phyloP scores from a whole-genome alignment of 1,140 invertebrate species.

The Zaprionus tsacasi region DNA sequence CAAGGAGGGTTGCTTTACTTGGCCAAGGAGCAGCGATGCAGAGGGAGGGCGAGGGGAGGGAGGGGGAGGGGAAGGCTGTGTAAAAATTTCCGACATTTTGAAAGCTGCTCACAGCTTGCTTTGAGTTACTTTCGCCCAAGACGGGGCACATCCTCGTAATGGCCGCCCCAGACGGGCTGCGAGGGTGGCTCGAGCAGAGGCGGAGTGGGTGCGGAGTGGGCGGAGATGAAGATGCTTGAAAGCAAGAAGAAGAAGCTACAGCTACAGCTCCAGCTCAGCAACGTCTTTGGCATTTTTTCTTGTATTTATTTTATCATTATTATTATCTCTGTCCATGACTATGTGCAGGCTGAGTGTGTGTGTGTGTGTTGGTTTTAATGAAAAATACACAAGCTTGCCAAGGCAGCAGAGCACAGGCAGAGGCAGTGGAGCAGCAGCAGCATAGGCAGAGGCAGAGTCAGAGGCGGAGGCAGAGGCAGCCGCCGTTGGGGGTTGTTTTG shows the following conservation, averaged over 20 bases:
- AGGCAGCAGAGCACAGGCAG: conserved; percentile 5
- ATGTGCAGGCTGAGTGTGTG: conserved; percentile 48
- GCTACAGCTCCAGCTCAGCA: background rate
- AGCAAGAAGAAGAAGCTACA: conserved; percentile 1
- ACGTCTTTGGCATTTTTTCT: conserved; percentile 59
- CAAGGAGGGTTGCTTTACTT: background rate
- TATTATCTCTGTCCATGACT: conserved; percentile 80
- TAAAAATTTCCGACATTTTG: conserved; percentile 80
- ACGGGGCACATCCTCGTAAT: conserved; percentile 12
- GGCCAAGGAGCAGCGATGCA: background rate
- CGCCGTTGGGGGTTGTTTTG: conserved; percentile 67
- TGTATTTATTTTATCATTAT: conserved; percentile 82
- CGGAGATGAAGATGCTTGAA: background rate
- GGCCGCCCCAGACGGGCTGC: conserved; percentile 15
- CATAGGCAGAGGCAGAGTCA: background rate
- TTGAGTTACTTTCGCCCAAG: conserved; percentile 60
- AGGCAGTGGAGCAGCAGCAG: background rate
- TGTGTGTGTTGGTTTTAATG: conserved; percentile 52
- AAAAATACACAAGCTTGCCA: conserved; percentile 57
- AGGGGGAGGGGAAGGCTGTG: conserved; percentile 45
- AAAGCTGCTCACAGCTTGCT: conserved; percentile 73
- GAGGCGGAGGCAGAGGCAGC: background rate
- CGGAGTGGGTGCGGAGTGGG: too few species aligned
- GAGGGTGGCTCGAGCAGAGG: conserved; percentile 1
- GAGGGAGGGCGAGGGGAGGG: background rate